phyloP scores from a whole-genome alignment of 2,113 vertebrate species.

The Phycodurus eques region DNA sequence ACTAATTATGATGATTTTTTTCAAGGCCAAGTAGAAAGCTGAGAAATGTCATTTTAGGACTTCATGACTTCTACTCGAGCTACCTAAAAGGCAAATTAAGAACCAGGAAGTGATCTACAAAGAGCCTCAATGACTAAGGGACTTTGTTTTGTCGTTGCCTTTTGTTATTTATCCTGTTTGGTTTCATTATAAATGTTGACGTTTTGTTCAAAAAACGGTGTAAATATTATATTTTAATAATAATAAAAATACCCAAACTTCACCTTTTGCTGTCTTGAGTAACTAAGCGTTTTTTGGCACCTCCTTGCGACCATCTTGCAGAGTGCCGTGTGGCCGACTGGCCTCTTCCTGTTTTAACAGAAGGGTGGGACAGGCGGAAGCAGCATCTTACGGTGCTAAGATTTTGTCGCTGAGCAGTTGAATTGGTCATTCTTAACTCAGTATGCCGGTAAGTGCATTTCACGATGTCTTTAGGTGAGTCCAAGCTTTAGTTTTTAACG shows the following conservation, averaged over 20 bases:
- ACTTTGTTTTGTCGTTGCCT: not conserved
- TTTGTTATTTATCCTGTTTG: not conserved
- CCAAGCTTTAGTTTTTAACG: rapidly evolving
- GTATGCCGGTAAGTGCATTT: conserved; percentile 82
- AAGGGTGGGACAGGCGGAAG: conserved; percentile 80
- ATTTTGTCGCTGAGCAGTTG: conserved; percentile 40
- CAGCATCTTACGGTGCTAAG: conserved; percentile 23
- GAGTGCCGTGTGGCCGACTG: conserved; percentile 5
- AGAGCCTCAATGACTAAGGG: not conserved
- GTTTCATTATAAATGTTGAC: not conserved
- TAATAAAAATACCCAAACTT: conserved; percentile 39
- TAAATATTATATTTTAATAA: conserved; percentile 44
- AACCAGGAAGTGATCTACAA: not conserved
- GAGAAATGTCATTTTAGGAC: conserved; percentile 14
- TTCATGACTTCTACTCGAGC: not conserved
- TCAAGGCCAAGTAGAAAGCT: conserved; percentile 71
- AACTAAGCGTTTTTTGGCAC: conserved; percentile 8
- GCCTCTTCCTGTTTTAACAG: conserved; percentile 64
- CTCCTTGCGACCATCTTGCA: conserved; percentile 31
- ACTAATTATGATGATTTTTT: conserved; percentile 85
- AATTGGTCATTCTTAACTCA: conserved; percentile 48
- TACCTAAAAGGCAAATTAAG: not conserved
- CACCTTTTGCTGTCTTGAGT: not conserved
- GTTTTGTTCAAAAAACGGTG: conserved; percentile 17
- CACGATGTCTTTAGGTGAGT: rapidly evolving